Base-by-base conservation (phyloP, 2,888 invertebrate species). In the Leptinotarsa tumamoca region DNA sequence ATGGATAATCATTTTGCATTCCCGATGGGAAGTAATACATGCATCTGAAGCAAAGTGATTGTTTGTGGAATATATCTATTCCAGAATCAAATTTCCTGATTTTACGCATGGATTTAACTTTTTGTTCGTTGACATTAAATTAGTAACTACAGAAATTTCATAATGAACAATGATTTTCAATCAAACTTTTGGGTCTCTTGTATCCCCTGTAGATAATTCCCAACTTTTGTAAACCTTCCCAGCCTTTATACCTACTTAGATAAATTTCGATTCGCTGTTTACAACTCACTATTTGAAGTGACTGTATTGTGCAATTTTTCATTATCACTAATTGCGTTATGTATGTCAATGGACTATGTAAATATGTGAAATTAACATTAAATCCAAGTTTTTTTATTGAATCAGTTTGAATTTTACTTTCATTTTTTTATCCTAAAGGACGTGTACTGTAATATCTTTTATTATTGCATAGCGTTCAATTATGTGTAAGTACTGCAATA, bases 341-440 rank as follows among this genome's bases (percentile, higher is more conserved):
- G 33, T 63, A n/a, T 63, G 43, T n/a, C 58, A 58, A 58, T 49
- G 27, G 70, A 49, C 43, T 70, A 70, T 70, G 70, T 70, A 58
- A 70, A 58, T 69, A 49, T 17, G 43, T 54, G 52, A 43, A 69
- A 43, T 43, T 43, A 10, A 56, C 56, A 33, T n/a, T 43, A 56
- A 33, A n/a, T 43, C 15, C 51, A 70, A 18, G 23, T 52, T 68
- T 68, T 68, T 68, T 56, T 5, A 56, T 18, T 69, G 27, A 68
- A 23, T 68, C 17, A 54, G 15, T 33, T 56, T 69, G 43, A 33
- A 56, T 33, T 69, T 18, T 70, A 70, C 58, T 70, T 70, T 70
- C 70, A 58, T 43, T 58, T 70, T 58, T 23, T 70, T 58, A n/a
- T 58, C 18, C 49, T 33, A 63, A 70, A 70, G 58, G 58, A 70